Evolutionary conservation across 1,140 invertebrate genomes (phyloP).

Genomic region (Drosophila subpulchrella): DNA sequence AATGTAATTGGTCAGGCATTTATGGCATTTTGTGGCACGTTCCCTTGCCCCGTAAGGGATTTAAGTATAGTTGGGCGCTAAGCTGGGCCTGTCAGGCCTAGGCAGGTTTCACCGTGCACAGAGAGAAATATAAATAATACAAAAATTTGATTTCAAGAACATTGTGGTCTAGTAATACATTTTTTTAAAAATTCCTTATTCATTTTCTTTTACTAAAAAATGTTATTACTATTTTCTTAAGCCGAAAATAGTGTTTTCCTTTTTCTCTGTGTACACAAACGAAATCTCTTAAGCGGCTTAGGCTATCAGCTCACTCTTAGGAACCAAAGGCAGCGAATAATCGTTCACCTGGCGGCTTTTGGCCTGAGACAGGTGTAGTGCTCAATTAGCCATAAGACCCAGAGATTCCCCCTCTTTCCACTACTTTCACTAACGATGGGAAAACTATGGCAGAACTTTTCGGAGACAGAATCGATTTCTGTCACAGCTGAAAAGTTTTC

Average conservation of each 20-base stretch:
- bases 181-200: background rate
- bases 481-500: slow-evolving; percentile 44
- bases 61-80: slow-evolving; percentile 12
- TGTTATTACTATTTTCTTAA: background rate
- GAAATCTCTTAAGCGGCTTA: slow-evolving; percentile 51
- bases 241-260: background rate
- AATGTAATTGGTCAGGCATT: slow-evolving; percentile 62
- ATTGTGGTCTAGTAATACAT: too few relatives aligned
- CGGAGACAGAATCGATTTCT: slow-evolving; percentile 33
- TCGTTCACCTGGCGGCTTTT: slow-evolving; percentile 44
- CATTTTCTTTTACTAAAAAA: background rate
- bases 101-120: slow-evolving; percentile 33
- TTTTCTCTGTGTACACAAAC: slow-evolving; percentile 21
- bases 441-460: slow-evolving; percentile 24
- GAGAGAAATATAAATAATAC: slow-evolving; percentile 12
- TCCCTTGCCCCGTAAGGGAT: background rate
- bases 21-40: slow-evolving; percentile 37
- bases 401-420: background rate
- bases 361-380: slow-evolving; percentile 38
- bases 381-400: slow-evolving; percentile 44
- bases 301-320: slow-evolving; percentile 30
- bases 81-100: slow-evolving; percentile 38
- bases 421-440: slow-evolving; percentile 28
- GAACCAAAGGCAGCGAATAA: slow-evolving; percentile 44
- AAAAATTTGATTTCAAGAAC: background rate